These are phyloP conservation scores for Heliothis peltigera DNA, from an alignment of 2,888 invertebrate genomes.

Conservation along the genomic window DNA sequence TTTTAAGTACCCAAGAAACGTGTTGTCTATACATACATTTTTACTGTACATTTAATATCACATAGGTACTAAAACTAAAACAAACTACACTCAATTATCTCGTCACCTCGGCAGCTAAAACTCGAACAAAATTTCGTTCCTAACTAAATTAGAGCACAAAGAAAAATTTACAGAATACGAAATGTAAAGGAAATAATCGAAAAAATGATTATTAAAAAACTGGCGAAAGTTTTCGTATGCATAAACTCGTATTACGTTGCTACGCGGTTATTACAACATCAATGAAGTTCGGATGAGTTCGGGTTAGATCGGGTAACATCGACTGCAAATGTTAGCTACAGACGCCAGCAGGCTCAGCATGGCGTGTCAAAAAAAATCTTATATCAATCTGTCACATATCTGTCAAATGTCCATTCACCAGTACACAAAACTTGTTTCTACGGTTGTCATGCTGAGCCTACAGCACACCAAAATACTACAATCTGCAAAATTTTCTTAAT, in stretches of 20 bases:
- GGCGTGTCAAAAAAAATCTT: no score
- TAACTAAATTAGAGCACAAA: slow-evolving; percentile 40
- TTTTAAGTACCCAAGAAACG: no score
- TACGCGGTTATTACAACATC: slow-evolving; percentile 59
- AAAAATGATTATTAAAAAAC: slow-evolving; percentile 72
- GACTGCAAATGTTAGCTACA: slow-evolving; percentile 6
- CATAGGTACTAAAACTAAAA: no score
- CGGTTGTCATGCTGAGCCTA: no score
- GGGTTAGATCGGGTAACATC: slow-evolving; percentile 11
- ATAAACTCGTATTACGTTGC: slow-evolving; percentile 70
- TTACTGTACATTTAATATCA: no score
- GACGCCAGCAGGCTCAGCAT: no score
- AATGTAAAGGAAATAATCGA: slow-evolving; percentile 69
- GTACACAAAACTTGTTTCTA: no score
- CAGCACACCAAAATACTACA: no score
- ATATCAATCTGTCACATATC: no score
- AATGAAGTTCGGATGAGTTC: slow-evolving; percentile 40
- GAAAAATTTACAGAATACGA: slow-evolving; percentile 64
- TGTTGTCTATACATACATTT: no score
- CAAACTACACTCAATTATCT: slow-evolving; percentile 13
- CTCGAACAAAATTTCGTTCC: slow-evolving; percentile 16
- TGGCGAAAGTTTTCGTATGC: slow-evolving; percentile 63
- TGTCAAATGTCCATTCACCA: no score
- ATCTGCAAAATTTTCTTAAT: no score
- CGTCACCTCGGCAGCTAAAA: slow-evolving; percentile 5